A percentile compares a stretch with the other conserved stretches of the same genome.
phyloP scores from a whole-genome alignment of 2,888 invertebrate genomes.

The Drosophila meridiana region DNA sequence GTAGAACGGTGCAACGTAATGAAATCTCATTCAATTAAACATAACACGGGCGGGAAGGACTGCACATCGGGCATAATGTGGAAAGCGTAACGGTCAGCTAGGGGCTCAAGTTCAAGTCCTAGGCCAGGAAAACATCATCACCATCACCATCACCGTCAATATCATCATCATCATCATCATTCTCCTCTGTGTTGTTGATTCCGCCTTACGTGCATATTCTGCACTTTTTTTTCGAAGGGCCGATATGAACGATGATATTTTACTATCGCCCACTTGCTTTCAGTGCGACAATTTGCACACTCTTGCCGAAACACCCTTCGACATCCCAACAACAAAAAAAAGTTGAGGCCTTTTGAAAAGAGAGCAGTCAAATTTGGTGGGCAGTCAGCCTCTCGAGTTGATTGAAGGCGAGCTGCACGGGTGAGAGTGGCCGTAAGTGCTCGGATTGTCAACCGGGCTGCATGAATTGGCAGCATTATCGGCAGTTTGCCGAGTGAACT shows the following conservation, averaged over 20 bases:
- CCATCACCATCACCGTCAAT: neutral
- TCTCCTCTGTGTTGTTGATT: slow-evolving; percentile 1
- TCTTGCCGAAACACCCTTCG: neutral
- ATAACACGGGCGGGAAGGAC: slow-evolving; percentile 50
- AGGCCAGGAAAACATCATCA: slow-evolving; percentile 8
- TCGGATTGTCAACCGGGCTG: slow-evolving; percentile 31
- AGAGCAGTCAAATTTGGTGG: slow-evolving; percentile 30
- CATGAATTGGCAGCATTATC: slow-evolving; percentile 27
- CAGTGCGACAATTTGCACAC: slow-evolving; percentile 29
- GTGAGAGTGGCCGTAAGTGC: slow-evolving; percentile 1
- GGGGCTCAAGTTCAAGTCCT: slow-evolving; percentile 46
- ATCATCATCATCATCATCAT: neutral
- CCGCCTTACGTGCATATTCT: slow-evolving; percentile 48
- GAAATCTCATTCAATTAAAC: slow-evolving; percentile 80
- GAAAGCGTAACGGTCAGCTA: slow-evolving; percentile 25
- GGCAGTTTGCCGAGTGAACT: slow-evolving; percentile 1
- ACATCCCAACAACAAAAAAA: neutral
- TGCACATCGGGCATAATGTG: slow-evolving; percentile 4
- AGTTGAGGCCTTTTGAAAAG: slow-evolving; percentile 6
- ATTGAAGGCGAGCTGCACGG: slow-evolving; percentile 10
- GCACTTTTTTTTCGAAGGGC: slow-evolving; percentile 14
- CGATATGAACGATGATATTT: slow-evolving; percentile 63
- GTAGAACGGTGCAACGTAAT: slow-evolving; percentile 64
- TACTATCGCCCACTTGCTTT: slow-evolving; percentile 51
- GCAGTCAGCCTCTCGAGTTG: slow-evolving; percentile 20